Evolutionary conservation across 2,797 vertebrate genomes (phyloP), one percentile per base, ranked within the genome.

Genomic region (Sebastes diploproa): DNA sequence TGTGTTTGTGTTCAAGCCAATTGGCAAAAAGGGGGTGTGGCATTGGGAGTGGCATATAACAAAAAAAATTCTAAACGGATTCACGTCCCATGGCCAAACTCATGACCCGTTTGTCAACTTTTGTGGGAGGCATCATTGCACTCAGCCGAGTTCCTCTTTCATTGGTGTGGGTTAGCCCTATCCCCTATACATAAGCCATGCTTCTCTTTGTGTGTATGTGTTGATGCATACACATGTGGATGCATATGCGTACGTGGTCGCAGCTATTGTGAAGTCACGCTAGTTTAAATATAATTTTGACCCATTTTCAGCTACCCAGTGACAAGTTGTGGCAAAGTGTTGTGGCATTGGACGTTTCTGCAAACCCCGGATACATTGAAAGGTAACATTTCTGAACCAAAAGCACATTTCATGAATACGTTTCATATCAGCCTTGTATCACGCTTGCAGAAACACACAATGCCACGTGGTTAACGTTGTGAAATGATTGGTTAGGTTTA

Each of bases 261-360:
- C 56, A 59, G 25, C 14, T 16, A 9, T 59, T 59, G 25, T 1
- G 1, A 29, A 29, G 4, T 27, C 7, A 4, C 4, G 2, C 0
- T 64, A 65, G 7, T 42, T 59, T 14, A 23, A 81, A 72, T 50
- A 50, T 20, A 25, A 32, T 23, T 66, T 30, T 75, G 76, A 78
- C 63, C 70, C 18, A 8, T 66, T 91, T 87, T 34, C 4, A 4
- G 46, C 18, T 50, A 20, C 7, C 7, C 7, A 20, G 18, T 50
- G 46, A 20, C 34, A 36, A 1, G 34, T 36, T 36, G 32, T 34
- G 32, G 32, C 32, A 34, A 34, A 34, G 32, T 34, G 32, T 12
- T 36, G 0, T 20, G 18, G 46, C 46, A 20, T 50, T 9, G 18
- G 18, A 50, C 18, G 3, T 50, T 50, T 50, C 3, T 50, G 42